Percentiles rank a stretch among this genome's conserved stretches.
Conservation (phyloP, 2,797 vertebrate genomes). For the Crenichthys baileyi region DNA sequence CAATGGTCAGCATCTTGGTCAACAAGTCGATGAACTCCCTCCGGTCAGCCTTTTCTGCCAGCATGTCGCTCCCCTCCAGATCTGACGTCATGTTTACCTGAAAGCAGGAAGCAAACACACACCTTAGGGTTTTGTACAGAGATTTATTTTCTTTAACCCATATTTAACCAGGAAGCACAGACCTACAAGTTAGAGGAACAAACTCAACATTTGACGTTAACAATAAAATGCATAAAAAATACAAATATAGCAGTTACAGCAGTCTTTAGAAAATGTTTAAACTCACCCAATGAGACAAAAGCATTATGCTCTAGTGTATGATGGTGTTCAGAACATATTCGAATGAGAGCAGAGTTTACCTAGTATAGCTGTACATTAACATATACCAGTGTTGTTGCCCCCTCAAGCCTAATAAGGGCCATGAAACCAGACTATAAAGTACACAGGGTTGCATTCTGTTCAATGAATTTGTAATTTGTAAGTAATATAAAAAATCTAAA, state of each 20-base stretch:
- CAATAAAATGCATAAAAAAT: not conserved
- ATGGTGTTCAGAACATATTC: not conserved
- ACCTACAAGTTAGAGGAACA: not conserved
- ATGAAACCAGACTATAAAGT: not conserved
- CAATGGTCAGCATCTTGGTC: slow-evolving; percentile 99
- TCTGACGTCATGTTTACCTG: slow-evolving; percentile 98
- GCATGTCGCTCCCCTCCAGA: slow-evolving; percentile 95
- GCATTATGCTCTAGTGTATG: not conserved
- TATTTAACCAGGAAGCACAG: not conserved
- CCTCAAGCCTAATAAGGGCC: not conserved
- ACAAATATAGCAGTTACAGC: not conserved
- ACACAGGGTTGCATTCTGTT: not conserved
- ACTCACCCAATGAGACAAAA: not conserved
- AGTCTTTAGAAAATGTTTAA: not conserved
- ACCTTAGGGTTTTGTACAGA: slow-evolving; percentile 16
- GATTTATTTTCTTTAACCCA: not conserved
- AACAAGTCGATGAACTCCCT: slow-evolving; percentile 98
- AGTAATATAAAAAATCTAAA: not conserved
- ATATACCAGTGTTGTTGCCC: not conserved
- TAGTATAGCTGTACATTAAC: not conserved
- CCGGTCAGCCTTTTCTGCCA: slow-evolving; percentile 97
- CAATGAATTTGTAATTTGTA: not conserved
- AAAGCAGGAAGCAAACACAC: slow-evolving; percentile 35
- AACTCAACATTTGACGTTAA: not conserved
- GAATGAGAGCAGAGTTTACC: not conserved